These are phyloP conservation scores for Nothoprocta perdicaria DNA, from an alignment of 2,113 vertebrate species.

Conservation along the genomic window DNA sequence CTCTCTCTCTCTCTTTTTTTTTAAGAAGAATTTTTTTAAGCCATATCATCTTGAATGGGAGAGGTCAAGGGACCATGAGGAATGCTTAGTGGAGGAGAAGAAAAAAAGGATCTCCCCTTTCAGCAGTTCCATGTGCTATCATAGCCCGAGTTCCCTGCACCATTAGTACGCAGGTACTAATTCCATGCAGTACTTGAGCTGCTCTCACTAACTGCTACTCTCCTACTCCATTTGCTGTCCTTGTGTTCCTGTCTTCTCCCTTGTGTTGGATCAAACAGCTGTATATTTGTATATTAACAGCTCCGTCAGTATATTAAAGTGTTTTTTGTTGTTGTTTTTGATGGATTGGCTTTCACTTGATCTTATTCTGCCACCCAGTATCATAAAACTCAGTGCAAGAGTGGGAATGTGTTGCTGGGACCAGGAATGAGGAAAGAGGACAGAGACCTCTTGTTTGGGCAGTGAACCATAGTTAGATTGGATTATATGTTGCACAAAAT, in stretches of 20 bases:
- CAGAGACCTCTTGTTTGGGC: background rate
- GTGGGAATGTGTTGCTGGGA: background rate
- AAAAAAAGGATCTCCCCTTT: rapidly evolving
- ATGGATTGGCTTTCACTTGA: background rate
- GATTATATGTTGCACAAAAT: background rate
- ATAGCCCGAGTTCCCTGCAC: too few species aligned
- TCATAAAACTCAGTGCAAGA: background rate
- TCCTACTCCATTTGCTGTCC: background rate
- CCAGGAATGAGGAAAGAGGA: background rate
- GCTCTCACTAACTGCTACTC: background rate
- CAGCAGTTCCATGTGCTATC: rapidly evolving
- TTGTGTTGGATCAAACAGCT: background rate
- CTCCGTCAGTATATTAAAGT: background rate
- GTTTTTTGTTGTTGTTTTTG: background rate
- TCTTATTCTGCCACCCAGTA: background rate
- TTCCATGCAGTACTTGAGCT: background rate
- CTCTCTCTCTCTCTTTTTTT: too few species aligned
- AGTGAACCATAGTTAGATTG: background rate
- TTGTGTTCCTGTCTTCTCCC: background rate
- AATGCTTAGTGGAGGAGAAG: background rate
- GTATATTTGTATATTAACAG: background rate
- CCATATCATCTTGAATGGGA: background rate
- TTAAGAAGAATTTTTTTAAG: background rate
- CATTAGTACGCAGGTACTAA: background rate
- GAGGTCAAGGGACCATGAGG: background rate